Base-by-base conservation (phyloP, 2,888 invertebrate species). In the Ditula angustiorana region DNA sequence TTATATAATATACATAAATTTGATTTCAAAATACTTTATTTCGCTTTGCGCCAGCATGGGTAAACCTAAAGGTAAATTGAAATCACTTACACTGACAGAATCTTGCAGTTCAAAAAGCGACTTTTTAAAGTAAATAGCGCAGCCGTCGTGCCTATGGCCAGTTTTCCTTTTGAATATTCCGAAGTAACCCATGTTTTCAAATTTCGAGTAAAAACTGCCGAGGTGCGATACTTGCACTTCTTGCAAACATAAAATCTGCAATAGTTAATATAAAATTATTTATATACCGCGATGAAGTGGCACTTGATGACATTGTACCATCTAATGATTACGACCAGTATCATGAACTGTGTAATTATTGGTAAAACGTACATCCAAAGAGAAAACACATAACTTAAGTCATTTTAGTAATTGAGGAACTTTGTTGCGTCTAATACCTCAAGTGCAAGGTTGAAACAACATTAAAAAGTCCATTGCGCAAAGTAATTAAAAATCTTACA, bases 171-270 rank as follows among this genome's bases (percentile, higher is more conserved):
- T 98, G 82, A 94, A 99, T 2, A 97, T 80, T 52, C 96, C 95
- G 28, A 88, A 86, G 79, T 97, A 98, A 1, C 97, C 97, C 85
- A 88, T 83, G 60, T 81, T 76, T 64, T 89, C 88, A 63, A 93
- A 93, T 78, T 87, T 94, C 55, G 81, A 82, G 75, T 93, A 95
- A 80, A 96, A 95, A 53, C 93, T 90, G 8, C 87, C 73, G 59
- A 96, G 87, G 82, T 98, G 97, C n/a, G 95, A 93, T 10, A 93
- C 93, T 88, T 98, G 96, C 50, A 99, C 96, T 94, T 99, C 99
- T 94, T 99, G 99, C 5, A 99, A 87, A 81, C 97, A 97, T 64
- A 98, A 78, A 64, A 98, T 95, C 97, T 97, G 85, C 56, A 93
- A 92, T 19, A 70, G 35, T 10, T 47, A 10, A n/a, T n/a, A 65